phyloP scores from a whole-genome alignment of 2,888 invertebrate genomes.

The Lasioglossum figueresi region DNA sequence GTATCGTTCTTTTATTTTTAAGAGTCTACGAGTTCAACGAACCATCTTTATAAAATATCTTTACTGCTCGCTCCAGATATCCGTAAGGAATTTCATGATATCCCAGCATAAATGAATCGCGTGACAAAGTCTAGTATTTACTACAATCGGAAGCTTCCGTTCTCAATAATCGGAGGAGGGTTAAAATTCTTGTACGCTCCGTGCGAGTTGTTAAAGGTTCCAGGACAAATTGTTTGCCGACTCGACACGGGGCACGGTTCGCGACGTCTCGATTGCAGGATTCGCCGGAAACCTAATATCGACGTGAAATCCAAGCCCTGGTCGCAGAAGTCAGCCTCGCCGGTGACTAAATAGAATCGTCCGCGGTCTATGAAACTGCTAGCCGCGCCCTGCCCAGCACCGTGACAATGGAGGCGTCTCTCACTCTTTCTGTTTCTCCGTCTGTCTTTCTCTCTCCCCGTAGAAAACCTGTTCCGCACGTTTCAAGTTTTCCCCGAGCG shows the following conservation, averaged over 20 bases:
- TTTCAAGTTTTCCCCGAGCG: constrained; percentile 68
- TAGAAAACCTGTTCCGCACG: constrained; percentile 67
- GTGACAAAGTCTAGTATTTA: neutral
- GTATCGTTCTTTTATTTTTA: neutral
- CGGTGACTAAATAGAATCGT: constrained; percentile 42
- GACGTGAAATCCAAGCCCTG: constrained; percentile 52
- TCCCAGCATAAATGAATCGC: neutral
- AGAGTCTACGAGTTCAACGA: neutral
- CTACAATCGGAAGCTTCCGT: neutral
- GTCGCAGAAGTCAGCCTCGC: constrained; percentile 5
- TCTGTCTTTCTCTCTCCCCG: neutral
- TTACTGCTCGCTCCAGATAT: neutral
- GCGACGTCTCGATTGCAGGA: constrained; percentile 25
- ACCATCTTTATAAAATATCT: neutral
- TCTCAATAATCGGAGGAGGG: too few relatives aligned
- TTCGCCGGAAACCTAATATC: constrained; percentile 57
- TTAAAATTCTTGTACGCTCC: neutral
- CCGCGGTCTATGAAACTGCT: constrained; percentile 51
- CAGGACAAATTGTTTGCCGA: neutral
- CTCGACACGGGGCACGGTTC: neutral
- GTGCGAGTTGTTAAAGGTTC: neutral
- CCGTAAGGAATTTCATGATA: too few relatives aligned
- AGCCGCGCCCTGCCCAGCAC: constrained; percentile 52
- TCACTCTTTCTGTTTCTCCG: neutral
- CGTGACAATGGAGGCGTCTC: constrained; percentile 47